A percentile compares a stretch with the other conserved stretches of the same genome.
Conservation (phyloP, 1,140 invertebrate genomes). For the Apis laboriosa region DNA sequence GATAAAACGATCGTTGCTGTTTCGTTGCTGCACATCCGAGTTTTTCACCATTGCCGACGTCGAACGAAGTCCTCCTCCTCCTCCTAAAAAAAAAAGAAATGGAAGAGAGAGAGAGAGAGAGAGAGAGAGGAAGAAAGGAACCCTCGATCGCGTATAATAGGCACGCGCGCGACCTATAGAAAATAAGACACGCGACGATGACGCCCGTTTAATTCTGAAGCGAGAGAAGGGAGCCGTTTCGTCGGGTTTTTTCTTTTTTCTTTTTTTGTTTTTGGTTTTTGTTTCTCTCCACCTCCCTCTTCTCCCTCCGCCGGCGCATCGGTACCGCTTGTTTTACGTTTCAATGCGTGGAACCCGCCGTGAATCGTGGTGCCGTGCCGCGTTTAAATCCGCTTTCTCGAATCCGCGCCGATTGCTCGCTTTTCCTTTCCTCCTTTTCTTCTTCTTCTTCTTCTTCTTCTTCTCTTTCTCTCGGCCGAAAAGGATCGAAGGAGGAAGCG, state of each 20-base stretch:
- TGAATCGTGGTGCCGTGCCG: constrained; percentile 22
- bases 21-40: constrained; percentile 59
- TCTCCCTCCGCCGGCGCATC: constrained; percentile 25
- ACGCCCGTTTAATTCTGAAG: constrained; percentile 54
- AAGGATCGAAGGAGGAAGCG: too few species aligned
- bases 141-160: constrained; percentile 49
- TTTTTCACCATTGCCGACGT: constrained; percentile 54
- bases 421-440: not conserved
- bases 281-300: not conserved
- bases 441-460: not conserved
- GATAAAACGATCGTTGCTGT: constrained; percentile 58
- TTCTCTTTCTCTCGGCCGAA: not conserved
- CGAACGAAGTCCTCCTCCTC: constrained; percentile 25
- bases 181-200: constrained; percentile 60
- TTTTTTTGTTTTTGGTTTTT: too few species aligned
- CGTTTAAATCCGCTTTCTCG: constrained; percentile 32
- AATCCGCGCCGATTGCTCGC: constrained; percentile 20
- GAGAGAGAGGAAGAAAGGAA: constrained; percentile 2
- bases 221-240: constrained; percentile 37
- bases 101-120: not conserved
- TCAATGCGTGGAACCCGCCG: constrained; percentile 11
- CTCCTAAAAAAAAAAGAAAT: constrained; percentile 30
- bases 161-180: constrained; percentile 57
- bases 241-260: constrained; percentile 23
- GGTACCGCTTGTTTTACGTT: constrained; percentile 15